Percentiles rank a stretch among this genome's conserved stretches.
phyloP scores from a whole-genome alignment of 2,113 vertebrate genomes.

The Aphyosemion australe region DNA sequence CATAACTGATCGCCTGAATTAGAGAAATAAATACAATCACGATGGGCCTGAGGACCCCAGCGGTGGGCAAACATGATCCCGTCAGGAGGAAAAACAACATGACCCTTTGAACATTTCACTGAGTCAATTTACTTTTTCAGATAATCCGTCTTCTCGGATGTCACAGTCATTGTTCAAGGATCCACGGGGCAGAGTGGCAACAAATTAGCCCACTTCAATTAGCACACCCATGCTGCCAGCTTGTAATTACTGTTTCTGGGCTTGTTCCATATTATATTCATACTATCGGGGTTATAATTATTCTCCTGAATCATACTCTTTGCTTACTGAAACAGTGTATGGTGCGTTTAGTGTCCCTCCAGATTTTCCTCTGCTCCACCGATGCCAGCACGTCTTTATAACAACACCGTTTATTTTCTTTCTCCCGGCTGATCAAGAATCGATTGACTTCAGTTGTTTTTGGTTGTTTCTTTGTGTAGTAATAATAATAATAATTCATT shows the following conservation, averaged over 20 bases:
- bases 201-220: constrained; percentile 59
- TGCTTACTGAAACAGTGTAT: constrained; percentile 35
- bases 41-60: constrained; percentile 6
- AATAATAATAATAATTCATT: too few relatives aligned
- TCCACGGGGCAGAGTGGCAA: constrained; percentile 43
- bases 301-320: constrained; percentile 36
- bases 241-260: constrained; percentile 64
- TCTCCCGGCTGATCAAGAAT: too few relatives aligned
- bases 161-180: constrained; percentile 39
- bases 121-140: constrained; percentile 8
- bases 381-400: too few relatives aligned
- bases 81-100: background rate
- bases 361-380: background rate
- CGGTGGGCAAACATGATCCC: background rate
- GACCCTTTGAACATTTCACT: background rate
- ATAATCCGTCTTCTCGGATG: constrained; percentile 26
- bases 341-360: constrained; percentile 30
- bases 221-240: constrained; percentile 50
- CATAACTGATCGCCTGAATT: constrained; percentile 16
- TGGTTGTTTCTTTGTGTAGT: too few relatives aligned
- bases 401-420: too few relatives aligned
- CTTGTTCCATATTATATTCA: constrained; percentile 59
- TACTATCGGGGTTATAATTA: constrained; percentile 53
- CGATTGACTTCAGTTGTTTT: too few relatives aligned
- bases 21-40: background rate